Conservation (phyloP, 2,113 vertebrate genomes). For the Gnathonemus longibarbis region DNA sequence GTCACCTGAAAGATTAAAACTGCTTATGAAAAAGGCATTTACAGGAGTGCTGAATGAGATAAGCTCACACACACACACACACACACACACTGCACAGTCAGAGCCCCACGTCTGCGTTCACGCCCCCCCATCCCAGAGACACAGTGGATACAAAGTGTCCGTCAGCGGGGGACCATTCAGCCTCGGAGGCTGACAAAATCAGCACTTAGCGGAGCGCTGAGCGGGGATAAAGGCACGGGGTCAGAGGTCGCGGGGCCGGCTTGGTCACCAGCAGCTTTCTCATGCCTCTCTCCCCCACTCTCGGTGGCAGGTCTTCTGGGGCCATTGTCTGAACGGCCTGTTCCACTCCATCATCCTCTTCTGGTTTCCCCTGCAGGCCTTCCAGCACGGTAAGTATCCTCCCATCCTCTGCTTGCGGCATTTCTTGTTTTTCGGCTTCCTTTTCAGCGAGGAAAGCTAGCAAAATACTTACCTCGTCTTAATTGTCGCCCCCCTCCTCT, state of each 20-base stretch:
- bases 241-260: slow-evolving; percentile 80
- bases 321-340: slow-evolving; percentile 99
- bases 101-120: slow-evolving; percentile 24
- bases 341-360: slow-evolving; percentile 99
- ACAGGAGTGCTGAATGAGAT: not conserved
- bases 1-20: not conserved
- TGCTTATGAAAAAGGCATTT: not conserved
- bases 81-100: slow-evolving; percentile 8
- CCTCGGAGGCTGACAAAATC: slow-evolving; percentile 78
- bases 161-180: slow-evolving; percentile 83
- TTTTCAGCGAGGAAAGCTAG: not conserved
- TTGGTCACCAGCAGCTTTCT: slow-evolving; percentile 68
- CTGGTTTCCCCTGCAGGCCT: slow-evolving; percentile 97
- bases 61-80: slow-evolving; percentile 5
- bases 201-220: slow-evolving; percentile 81
- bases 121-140: slow-evolving; percentile 41
- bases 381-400: slow-evolving; percentile 86
- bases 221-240: slow-evolving; percentile 75
- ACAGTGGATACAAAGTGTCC: slow-evolving; percentile 85
- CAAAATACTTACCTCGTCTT: slow-evolving; percentile 22
- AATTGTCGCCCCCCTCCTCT: not conserved
- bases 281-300: slow-evolving; percentile 55
- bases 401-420: not conserved
- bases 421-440: not conserved
- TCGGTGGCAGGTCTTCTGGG: slow-evolving; percentile 93